These are phyloP conservation scores for Drosophila lacicola DNA, from an alignment of 2,888 invertebrate genomes.

Conservation along the genomic window DNA sequence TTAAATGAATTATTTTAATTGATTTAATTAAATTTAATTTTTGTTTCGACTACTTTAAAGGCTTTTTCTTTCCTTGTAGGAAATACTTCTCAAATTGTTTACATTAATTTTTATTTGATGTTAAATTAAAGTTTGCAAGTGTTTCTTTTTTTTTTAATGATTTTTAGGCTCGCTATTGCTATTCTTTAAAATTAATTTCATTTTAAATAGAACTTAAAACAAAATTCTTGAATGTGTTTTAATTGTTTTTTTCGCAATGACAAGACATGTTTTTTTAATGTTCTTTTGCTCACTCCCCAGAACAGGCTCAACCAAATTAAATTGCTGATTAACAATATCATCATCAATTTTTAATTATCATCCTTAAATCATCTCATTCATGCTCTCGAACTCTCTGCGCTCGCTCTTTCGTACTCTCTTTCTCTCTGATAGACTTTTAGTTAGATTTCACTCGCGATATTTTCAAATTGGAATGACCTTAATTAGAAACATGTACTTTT, in stretches of 20 bases:
- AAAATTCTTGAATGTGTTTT: conserved; percentile 80
- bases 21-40: conserved; percentile 49
- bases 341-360: conserved; percentile 9
- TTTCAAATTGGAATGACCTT: conserved; percentile 80
- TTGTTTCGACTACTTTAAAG: conserved; percentile 76
- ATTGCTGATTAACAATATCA: conserved; percentile 12
- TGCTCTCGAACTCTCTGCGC: conserved; percentile 34
- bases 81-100: conserved; percentile 80
- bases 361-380: conserved; percentile 46
- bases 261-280: conserved; percentile 39
- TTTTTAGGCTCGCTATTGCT: conserved; percentile 36
- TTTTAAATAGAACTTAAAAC: conserved; percentile 79
- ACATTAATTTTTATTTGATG: conserved; percentile 46
- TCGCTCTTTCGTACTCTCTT: conserved; percentile 29
- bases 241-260: conserved; percentile 54
- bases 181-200: conserved; percentile 60
- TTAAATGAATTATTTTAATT: conserved; percentile 50
- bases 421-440: conserved; percentile 52
- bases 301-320: conserved; percentile 24
- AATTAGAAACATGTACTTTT: conserved; percentile 80
- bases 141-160: conserved; percentile 29
- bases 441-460: conserved; percentile 77
- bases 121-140: conserved; percentile 43
- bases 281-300: conserved; percentile 15
- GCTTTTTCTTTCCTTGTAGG: conserved; percentile 83